Evolutionary conservation across 2,888 invertebrate genomes (phyloP), one percentile per base, ranked within the genome.

Genomic region (Odiellus spinosus): DNA sequence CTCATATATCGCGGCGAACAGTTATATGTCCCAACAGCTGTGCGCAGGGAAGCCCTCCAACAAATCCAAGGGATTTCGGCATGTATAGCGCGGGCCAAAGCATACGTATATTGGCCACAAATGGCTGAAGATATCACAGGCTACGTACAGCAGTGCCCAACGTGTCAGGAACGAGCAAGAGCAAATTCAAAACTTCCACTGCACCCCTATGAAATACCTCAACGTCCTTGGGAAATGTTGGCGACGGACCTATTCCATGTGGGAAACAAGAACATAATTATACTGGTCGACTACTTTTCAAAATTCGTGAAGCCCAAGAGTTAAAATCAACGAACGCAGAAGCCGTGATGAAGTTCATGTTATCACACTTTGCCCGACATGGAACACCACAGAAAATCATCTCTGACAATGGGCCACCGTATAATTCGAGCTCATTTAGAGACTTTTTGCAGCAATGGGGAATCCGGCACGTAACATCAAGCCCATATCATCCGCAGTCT

Each of bases 211-310:
- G 6, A 40, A 8, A 32, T 40, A 15, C 40, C 45, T 34, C 40
- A 45, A 10, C n/a, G 45, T 34, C 45, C 40, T 17, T 45, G 45
- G 45, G 34, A 40, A 18, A 40, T 33, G 11, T 32, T 40, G 40
- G 34, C 45, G 8, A 34, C 41, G 14, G 34, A 40, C 8, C 33
- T 45, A 19, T 45, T 45, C 41, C 40, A 33, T 33, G n/a, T 45
- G 4, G 2, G 40, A 26, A 33, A 18, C 33, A 14, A 19, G 8
- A 45, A 32, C 3, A 40, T 40, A 18, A 26, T 45, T 12, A 14
- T 46, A 21, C 15, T 46, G 4, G 32, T 42, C n/a, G 46, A 46
- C 32, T 46, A 46, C 21, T 46, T 46, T 14, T 36, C 42, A 17
- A 47, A 47, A 19, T 47, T 33, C 34, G 34, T 39, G 19, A 40